Evolutionary conservation across 2,888 invertebrate genomes (phyloP), one percentile per base, ranked within the genome.

Genomic region (Podotricha telesiphe): DNA sequence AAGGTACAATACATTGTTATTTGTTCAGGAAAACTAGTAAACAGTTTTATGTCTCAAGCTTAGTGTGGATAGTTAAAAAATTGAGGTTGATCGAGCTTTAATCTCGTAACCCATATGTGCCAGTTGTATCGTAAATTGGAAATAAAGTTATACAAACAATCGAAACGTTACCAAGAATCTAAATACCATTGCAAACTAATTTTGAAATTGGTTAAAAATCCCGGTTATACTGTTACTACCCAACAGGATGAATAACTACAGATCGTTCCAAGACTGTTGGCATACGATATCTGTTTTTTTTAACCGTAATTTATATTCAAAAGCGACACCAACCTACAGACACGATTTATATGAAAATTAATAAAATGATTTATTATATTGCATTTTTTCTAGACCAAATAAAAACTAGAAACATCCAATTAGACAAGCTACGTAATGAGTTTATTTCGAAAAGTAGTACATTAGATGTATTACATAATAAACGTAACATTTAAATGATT

Each of bases 181-280:
- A 69, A 73, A 74, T 74, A 64, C 58, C 51, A 71, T 76, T 68
- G 74, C 79, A 86, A 85, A 87, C 88, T 77, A 82, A 86, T 86
- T 86, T 53, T 48, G 56, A 63, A 69, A 68, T 81, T 68, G 71
- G 56, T 76, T 59, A 8, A 22, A 74, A 77, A 87, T 89, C 86
- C 86, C 88, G 91, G 91, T 90, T 85, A 87, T 82, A 81, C 78
- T 78, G 77, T 80, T 79, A 77, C 79, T 74, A 73, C 75, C 75
- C 72, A 71, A 73, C 67, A 68, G 42, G 51, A 56, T 8, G 28
- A 58, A 66, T 40, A 61, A 65, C 62, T 50, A 59, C 42, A 72
- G 75, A 74, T 55, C 17, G 17, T 8, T 37, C 17, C 11, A 55
- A 17, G 0, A 2, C 10, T 37, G 5, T 19, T 55, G 6, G 6